A percentile compares a stretch with the other conserved stretches of the same genome.
These are phyloP conservation scores for Melanitta fusca DNA, from an alignment of 2,797 vertebrate species.

Conservation along the genomic window DNA sequence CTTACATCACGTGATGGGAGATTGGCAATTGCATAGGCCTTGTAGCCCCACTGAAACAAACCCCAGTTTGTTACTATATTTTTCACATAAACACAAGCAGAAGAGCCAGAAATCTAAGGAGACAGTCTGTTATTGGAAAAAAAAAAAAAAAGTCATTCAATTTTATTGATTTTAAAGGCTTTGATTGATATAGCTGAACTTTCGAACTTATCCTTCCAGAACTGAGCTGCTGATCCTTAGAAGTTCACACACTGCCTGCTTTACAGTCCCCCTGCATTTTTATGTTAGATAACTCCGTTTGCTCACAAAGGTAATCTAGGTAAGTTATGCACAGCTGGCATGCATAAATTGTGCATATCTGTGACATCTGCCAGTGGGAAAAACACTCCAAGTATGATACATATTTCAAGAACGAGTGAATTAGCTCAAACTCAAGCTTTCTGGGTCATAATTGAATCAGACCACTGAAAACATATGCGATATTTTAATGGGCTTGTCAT, in stretches of 20 bases:
- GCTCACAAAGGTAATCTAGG: conserved; percentile 72
- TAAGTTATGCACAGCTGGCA: conserved; percentile 72
- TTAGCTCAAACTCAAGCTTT: conserved; percentile 61
- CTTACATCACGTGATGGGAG: neutral
- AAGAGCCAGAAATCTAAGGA: conserved; percentile 23
- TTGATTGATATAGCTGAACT: conserved; percentile 24
- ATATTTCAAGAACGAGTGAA: conserved; percentile 67
- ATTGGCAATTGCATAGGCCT: neutral
- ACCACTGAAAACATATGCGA: conserved; percentile 43
- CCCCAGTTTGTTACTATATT: neutral
- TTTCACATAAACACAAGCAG: conserved; percentile 34
- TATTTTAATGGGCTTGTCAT: conserved; percentile 42
- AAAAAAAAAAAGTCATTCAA: neutral
- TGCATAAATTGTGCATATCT: conserved; percentile 76
- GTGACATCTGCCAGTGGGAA: conserved; percentile 76
- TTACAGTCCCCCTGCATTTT: conserved; percentile 6
- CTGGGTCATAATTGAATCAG: conserved; percentile 46
- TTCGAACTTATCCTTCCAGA: neutral
- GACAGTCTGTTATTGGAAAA: conserved; percentile 19
- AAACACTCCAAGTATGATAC: conserved; percentile 49
- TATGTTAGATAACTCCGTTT: conserved; percentile 59
- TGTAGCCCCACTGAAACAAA: neutral
- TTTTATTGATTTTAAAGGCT: conserved; percentile 52
- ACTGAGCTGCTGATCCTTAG: neutral
- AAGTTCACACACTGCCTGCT: conserved; percentile 13